A percentile compares a stretch with the other conserved stretches of the same genome.
These are phyloP conservation scores for Geotrupes spiniger DNA, from an alignment of 2,888 invertebrate species.

Conservation along the genomic window DNA sequence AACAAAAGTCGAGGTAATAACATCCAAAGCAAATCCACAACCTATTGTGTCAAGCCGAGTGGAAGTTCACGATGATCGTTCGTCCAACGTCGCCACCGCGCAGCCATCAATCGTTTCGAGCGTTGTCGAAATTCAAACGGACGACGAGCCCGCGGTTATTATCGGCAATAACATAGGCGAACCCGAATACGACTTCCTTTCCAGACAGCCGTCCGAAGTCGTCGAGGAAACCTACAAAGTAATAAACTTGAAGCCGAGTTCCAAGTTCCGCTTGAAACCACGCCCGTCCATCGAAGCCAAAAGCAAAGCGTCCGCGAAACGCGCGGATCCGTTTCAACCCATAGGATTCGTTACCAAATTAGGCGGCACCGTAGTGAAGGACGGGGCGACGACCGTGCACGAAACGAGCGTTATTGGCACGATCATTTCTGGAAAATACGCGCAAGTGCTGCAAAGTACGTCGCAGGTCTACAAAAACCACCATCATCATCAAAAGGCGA, in stretches of 20 bases:
- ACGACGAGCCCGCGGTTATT: slow-evolving; percentile 57
- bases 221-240: slow-evolving; percentile 84
- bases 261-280: slow-evolving; percentile 54
- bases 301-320: slow-evolving; percentile 47
- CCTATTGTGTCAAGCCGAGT: slow-evolving; percentile 40
- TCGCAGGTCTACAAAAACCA: slow-evolving; percentile 56
- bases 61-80: slow-evolving; percentile 40
- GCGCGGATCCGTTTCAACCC: slow-evolving; percentile 65
- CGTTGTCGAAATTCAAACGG: slow-evolving; percentile 54
- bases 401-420: slow-evolving; percentile 90
- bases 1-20: slow-evolving; percentile 47
- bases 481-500: slow-evolving; percentile 48
- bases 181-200: slow-evolving; percentile 81
- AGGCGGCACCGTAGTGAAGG: slow-evolving; percentile 79
- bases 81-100: slow-evolving; percentile 32
- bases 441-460: slow-evolving; percentile 80
- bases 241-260: slow-evolving; percentile 73
- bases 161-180: slow-evolving; percentile 72
- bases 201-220: slow-evolving; percentile 79
- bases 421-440: slow-evolving; percentile 83
- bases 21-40: slow-evolving; percentile 20
- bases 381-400: slow-evolving; percentile 79
- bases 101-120: slow-evolving; percentile 52
- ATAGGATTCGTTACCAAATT: slow-evolving; percentile 80
- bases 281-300: slow-evolving; percentile 47